A percentile compares a stretch with the other conserved stretches of the same genome.
These are phyloP conservation scores for Eira barbara DNA, from an alignment of 2,113 vertebrate species.

Conservation along the genomic window DNA sequence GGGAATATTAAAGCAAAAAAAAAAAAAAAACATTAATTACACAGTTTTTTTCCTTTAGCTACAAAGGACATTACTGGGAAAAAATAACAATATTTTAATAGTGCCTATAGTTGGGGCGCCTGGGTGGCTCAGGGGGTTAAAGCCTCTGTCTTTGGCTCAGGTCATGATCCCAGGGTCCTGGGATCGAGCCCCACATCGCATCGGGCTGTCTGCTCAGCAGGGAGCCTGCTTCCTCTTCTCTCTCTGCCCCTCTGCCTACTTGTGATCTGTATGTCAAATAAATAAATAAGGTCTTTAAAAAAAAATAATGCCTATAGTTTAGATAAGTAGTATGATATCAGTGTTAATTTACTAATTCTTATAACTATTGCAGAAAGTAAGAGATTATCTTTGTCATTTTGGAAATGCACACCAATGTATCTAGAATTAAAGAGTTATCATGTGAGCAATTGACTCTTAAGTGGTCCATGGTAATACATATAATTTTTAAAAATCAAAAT, in stretches of 20 bases:
- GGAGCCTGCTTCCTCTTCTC: too few species aligned
- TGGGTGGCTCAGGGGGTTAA: too few species aligned
- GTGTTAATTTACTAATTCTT: not conserved
- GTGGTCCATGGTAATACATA: not conserved
- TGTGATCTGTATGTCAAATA: too few species aligned
- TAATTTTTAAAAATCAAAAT: not conserved
- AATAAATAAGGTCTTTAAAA: too few species aligned
- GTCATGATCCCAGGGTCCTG: too few species aligned
- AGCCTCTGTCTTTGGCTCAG: too few species aligned
- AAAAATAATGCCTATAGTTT: not conserved
- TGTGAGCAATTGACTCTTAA: not conserved
- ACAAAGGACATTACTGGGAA: not conserved
- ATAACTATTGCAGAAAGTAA: not conserved
- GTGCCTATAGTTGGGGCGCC: not conserved
- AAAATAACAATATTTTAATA: not conserved
- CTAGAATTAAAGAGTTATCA: not conserved
- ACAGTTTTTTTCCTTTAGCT: not conserved
- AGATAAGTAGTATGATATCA: not conserved
- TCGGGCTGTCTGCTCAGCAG: too few species aligned
- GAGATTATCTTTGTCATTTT: not conserved
- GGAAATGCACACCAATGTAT: not conserved
- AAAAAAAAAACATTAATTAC: not conserved
- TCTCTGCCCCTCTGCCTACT: too few species aligned
- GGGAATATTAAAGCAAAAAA: not conserved
- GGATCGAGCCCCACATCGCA: too few species aligned